These are phyloP conservation scores for Rhimphoctona megacephalus DNA, from an alignment of 2,888 invertebrate species.

Conservation along the genomic window DNA sequence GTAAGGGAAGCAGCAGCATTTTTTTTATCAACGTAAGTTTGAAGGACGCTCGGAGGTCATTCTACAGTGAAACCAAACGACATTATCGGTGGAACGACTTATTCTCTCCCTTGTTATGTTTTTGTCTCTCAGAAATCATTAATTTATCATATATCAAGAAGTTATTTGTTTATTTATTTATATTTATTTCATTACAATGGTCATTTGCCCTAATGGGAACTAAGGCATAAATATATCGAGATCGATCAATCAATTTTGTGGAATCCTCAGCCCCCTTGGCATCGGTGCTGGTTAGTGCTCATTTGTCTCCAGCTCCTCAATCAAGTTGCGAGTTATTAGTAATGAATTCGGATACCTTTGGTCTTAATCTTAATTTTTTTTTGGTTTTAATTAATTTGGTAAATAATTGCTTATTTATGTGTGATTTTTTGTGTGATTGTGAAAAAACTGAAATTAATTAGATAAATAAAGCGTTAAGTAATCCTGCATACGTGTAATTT, in stretches of 20 bases:
- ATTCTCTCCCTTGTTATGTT: background rate
- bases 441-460: background rate
- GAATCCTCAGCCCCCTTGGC: background rate
- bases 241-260: background rate
- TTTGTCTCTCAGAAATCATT: background rate
- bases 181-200: too few species aligned
- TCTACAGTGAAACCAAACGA: background rate
- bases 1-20: background rate
- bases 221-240: too few species aligned
- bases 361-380: too few species aligned
- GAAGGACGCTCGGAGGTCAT: conserved; percentile 38
- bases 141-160: background rate
- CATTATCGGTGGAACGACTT: background rate
- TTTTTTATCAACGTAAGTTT: conserved; percentile 28
- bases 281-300: background rate
- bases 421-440: background rate
- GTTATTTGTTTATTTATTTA: background rate
- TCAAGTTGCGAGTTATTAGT: background rate
- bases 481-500: background rate
- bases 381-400: too few species aligned
- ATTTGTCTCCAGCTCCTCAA: background rate
- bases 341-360: background rate
- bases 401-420: background rate
- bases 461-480: background rate
- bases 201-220: too few species aligned